A percentile compares a stretch with the other conserved stretches of the same genome.
These are phyloP conservation scores for Engystomops pustulosus DNA, from an alignment of 2,113 vertebrate species.

Conservation along the genomic window DNA sequence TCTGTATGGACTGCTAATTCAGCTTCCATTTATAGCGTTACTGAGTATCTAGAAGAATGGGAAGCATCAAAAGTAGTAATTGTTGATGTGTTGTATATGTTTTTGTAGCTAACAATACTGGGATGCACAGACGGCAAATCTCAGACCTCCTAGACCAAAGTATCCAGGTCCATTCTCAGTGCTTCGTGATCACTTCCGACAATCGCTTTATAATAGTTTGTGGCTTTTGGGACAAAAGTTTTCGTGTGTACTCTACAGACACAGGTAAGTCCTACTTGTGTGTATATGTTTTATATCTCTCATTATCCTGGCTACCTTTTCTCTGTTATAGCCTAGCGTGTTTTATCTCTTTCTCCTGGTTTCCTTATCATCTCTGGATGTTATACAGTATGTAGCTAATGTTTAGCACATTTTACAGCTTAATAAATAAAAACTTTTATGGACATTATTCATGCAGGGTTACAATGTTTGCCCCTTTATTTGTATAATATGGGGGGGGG, in stretches of 20 bases:
- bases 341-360: background rate
- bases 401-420: background rate
- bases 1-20: background rate
- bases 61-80: background rate
- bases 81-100: slow-evolving; percentile 4
- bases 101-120: slow-evolving; percentile 83
- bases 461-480: too few relatives aligned
- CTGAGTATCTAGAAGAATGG: background rate
- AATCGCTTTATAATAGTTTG: slow-evolving; percentile 95
- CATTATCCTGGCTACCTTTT: background rate
- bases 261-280: slow-evolving; percentile 77
- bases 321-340: too few relatives aligned
- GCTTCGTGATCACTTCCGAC: slow-evolving; percentile 92
- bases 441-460: background rate
- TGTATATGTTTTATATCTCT: too few relatives aligned
- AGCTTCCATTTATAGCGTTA: too few relatives aligned
- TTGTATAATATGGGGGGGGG: too few relatives aligned
- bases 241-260: slow-evolving; percentile 95
- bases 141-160: slow-evolving; percentile 97
- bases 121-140: slow-evolving; percentile 91
- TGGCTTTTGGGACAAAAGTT: slow-evolving; percentile 99
- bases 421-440: background rate
- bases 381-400: background rate
- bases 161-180: slow-evolving; percentile 94
- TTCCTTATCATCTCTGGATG: background rate